Evolutionary conservation across 2,888 invertebrate genomes (phyloP).

Genomic region (Eupelmus urozonus): DNA sequence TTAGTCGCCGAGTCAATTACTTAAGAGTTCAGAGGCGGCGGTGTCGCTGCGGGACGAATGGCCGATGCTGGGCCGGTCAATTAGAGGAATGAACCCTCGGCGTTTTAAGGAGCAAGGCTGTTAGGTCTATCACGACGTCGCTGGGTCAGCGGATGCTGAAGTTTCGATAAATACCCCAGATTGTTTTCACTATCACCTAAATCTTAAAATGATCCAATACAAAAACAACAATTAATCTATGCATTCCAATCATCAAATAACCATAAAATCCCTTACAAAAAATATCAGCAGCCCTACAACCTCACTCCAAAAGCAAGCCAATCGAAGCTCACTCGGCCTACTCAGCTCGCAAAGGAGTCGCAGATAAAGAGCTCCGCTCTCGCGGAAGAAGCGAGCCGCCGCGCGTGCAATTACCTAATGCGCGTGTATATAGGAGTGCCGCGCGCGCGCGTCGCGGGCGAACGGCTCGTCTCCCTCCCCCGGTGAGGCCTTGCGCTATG

Average conservation of each 20-base stretch:
- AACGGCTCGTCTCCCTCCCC: neutral
- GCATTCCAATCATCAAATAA: too few species aligned
- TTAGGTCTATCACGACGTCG: too few species aligned
- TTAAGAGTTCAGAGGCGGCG: too few species aligned
- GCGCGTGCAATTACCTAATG: conserved; percentile 54
- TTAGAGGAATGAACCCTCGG: conserved; percentile 32
- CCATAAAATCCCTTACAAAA: too few species aligned
- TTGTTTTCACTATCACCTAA: too few species aligned
- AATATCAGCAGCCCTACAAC: too few species aligned
- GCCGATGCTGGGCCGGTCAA: conserved; percentile 17
- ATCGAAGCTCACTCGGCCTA: neutral
- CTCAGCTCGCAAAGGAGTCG: neutral
- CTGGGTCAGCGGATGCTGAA: too few species aligned
- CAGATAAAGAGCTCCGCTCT: neutral
- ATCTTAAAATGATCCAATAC: too few species aligned
- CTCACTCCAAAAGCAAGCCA: neutral
- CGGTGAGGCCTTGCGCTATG: too few species aligned
- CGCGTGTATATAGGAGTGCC: conserved; percentile 3
- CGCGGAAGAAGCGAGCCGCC: conserved; percentile 4
- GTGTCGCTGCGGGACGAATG: neutral
- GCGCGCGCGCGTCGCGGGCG: neutral
- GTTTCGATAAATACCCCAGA: too few species aligned
- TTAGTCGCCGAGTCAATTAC: conserved; percentile 45
- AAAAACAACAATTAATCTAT: too few species aligned
- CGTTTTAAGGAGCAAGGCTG: too few species aligned